phyloP scores from a whole-genome alignment of 2,113 vertebrate genomes.

The Channa maculata region DNA sequence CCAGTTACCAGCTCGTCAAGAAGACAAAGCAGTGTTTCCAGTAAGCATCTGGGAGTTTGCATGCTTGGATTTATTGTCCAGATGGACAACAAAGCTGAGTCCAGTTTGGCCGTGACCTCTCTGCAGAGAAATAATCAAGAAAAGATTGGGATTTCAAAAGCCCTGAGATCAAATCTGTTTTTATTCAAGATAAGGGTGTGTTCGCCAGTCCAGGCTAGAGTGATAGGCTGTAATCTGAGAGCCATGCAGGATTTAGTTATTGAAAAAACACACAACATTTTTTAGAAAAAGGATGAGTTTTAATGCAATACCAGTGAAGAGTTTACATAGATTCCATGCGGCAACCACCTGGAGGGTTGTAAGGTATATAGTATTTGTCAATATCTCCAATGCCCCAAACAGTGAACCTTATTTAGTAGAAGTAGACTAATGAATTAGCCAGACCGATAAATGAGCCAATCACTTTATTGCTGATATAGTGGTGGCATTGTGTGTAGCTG shows the following conservation, averaged over 20 bases:
- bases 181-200: conserved; percentile 65
- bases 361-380: too few species aligned
- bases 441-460: too few species aligned
- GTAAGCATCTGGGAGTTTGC: conserved; percentile 71
- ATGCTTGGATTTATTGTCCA: conserved; percentile 66
- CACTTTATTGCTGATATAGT: too few species aligned
- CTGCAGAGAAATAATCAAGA: conserved; percentile 56
- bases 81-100: conserved; percentile 73
- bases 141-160: conserved; percentile 28
- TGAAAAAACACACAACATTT: not conserved
- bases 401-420: too few species aligned
- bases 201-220: conserved; percentile 26
- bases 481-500: too few species aligned
- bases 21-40: conserved; percentile 34
- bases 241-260: conserved; percentile 42
- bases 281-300: conserved; percentile 14
- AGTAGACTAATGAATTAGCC: too few species aligned
- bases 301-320: not conserved
- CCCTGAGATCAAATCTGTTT: conserved; percentile 58
- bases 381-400: too few species aligned
- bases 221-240: conserved; percentile 53
- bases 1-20: conserved; percentile 23
- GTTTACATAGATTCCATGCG: conserved; percentile 5
- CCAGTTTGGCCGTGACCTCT: conserved; percentile 57
- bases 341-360: too few species aligned